A percentile compares a stretch with the other conserved stretches of the same genome.
Conservation (phyloP, 2,797 vertebrate genomes). For the Vipera latastei region DNA sequence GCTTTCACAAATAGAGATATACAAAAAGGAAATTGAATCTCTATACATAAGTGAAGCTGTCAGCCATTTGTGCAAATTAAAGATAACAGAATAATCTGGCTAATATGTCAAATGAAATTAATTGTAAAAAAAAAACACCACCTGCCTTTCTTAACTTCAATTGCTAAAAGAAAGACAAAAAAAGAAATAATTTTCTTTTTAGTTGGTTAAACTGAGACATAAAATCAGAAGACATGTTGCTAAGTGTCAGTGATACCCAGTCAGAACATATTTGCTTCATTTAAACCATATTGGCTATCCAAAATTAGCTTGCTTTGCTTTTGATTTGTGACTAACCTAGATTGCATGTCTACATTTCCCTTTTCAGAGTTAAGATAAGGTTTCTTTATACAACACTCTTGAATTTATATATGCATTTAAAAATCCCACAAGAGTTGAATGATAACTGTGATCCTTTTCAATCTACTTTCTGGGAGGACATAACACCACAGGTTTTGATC, state of each 20-base stretch:
- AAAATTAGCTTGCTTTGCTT: neutral
- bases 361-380: neutral
- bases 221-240: neutral
- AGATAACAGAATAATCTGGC: constrained; percentile 19
- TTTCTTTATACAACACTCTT: neutral
- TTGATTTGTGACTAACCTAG: neutral
- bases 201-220: constrained; percentile 7
- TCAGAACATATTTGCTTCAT: constrained; percentile 14
- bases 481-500: neutral
- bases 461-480: neutral
- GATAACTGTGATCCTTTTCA: neutral
- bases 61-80: neutral
- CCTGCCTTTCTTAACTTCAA: neutral
- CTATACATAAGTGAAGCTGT: rapidly evolving
- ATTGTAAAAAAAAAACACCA: neutral
- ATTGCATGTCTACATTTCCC: neutral
- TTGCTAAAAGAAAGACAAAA: neutral
- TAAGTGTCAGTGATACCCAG: constrained; percentile 27
- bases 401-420: neutral
- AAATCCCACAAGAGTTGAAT: neutral
- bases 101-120: constrained; percentile 14
- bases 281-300: neutral
- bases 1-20: constrained; percentile 22
- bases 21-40: constrained; percentile 11
- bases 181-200: neutral